Base-by-base conservation (phyloP, 2,797 vertebrate genomes). In the Corythornis leucogaster region DNA sequence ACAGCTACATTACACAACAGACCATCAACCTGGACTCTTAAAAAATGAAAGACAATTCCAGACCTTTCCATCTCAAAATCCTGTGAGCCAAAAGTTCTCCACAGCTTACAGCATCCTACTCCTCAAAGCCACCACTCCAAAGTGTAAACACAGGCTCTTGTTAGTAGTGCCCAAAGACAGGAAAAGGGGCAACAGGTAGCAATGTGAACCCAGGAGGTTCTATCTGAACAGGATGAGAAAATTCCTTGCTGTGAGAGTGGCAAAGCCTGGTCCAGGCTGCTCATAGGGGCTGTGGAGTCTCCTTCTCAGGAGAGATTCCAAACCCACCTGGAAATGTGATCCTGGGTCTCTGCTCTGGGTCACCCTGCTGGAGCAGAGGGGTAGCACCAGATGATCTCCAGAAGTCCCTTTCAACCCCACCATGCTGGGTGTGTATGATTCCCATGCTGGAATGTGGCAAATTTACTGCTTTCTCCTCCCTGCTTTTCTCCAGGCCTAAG, bases 401-500 rank as follows among this genome's bases (percentile, higher is more conserved):
- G 28, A 63, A 28, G 40, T 63, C 28, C 40, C 28, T 63, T 43
- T 40, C 38, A 63, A 43, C 40, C 13, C 28, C 38, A 43, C 40
- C 28, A 43, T 42, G 31, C 40, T 42, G 26, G 12, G 26, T 21
- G 15, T 30, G 28, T 43, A 42, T n/a, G 28, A 63, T 43, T 63
- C 61, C 51, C 43, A 10, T 21, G 33, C 80, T 54, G 8, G 5
- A 61, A 76, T 5, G 1, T 9, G 43, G 35, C 31, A 59, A 82
- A 70, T 38, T 26, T 45, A 17, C 30, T 45, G 50, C 40, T 74
- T 81, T 81, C 42, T 59, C 61, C 64, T 92, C 67, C 50, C 48
- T 70, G 53, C 48, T 80, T 92, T 84, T 73, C 88, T 70, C 64
- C 78, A 59, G 67, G 63, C 92, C 59, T 59, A 48, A 91, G 83